These are phyloP conservation scores for Falco concolor DNA, from an alignment of 2,797 vertebrate species.

Conservation along the genomic window DNA sequence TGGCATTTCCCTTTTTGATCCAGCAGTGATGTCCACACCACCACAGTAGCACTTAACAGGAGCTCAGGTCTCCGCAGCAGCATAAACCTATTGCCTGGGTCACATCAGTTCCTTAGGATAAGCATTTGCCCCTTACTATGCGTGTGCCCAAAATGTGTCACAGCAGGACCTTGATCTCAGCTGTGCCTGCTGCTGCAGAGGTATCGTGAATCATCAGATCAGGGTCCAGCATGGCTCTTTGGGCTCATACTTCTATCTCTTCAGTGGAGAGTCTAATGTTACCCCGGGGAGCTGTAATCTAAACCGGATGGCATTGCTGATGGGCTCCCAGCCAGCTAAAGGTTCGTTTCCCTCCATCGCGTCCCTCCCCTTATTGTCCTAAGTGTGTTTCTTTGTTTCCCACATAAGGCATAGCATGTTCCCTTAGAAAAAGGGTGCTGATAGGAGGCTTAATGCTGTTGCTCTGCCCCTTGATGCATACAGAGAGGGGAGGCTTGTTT, in stretches of 20 bases:
- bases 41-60: neutral
- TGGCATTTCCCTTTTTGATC: neutral
- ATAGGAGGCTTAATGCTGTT: neutral
- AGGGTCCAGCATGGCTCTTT: neutral
- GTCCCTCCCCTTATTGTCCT: neutral
- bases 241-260: neutral
- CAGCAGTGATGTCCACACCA: neutral
- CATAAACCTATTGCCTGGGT: neutral
- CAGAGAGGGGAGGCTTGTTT: neutral
- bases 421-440: neutral
- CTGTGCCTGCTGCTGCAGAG: neutral
- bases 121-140: neutral
- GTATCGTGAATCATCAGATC: neutral
- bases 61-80: neutral
- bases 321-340: neutral
- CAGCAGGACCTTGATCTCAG: neutral
- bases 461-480: neutral
- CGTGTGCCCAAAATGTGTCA: neutral
- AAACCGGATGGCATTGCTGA: slow-evolving; percentile 5
- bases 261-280: slow-evolving; percentile 14
- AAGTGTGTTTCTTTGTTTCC: neutral
- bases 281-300: slow-evolving; percentile 20
- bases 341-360: neutral
- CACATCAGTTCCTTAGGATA: neutral
- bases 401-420: neutral